Conservation (phyloP, 2,113 vertebrate genomes). For the Leptosomus discolor region DNA sequence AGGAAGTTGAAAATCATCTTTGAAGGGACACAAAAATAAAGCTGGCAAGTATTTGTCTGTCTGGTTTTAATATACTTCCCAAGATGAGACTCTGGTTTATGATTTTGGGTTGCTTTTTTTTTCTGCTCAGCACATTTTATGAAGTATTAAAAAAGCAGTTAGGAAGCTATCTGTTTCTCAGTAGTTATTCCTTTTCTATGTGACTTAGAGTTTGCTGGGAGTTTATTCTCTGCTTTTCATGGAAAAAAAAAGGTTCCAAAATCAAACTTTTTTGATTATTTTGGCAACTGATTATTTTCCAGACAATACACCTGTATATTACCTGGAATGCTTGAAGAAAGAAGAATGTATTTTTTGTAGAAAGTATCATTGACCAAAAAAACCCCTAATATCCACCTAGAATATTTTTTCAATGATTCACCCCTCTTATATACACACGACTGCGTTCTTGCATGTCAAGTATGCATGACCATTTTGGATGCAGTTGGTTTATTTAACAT, state of each 20-base stretch:
- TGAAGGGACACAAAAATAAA: neutral
- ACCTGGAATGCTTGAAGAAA: neutral
- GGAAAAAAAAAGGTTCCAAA: neutral
- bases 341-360: neutral
- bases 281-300: neutral
- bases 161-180: neutral
- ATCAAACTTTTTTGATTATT: neutral
- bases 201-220: neutral
- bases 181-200: neutral
- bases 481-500: neutral
- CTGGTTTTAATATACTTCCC: slow-evolving; percentile 48
- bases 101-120: slow-evolving; percentile 16
- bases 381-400: neutral
- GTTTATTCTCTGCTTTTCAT: neutral
- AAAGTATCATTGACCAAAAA: neutral
- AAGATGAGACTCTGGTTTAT: slow-evolving; percentile 3
- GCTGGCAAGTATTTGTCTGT: neutral
- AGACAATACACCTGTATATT: neutral
- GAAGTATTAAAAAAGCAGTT: neutral
- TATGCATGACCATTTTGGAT: neutral
- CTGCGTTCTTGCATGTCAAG: neutral
- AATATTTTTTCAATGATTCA: neutral
- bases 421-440: neutral
- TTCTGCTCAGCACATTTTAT: slow-evolving; percentile 49
- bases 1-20: neutral